Percentiles rank a stretch among this genome's conserved stretches.
These are phyloP conservation scores for Megaceryle maxima DNA, from an alignment of 2,113 vertebrate species.

Conservation along the genomic window DNA sequence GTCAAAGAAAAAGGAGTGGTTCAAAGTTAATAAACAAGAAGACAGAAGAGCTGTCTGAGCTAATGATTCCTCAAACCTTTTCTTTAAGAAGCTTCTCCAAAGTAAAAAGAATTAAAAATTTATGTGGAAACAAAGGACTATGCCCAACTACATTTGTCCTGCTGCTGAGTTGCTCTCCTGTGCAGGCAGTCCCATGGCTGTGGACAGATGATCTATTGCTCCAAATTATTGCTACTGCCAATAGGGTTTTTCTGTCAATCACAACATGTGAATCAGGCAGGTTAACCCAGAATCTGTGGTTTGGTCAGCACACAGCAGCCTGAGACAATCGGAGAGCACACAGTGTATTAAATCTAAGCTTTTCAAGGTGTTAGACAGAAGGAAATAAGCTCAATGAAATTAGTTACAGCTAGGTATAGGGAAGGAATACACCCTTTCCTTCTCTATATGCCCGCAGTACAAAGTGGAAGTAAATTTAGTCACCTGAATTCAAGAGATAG, in stretches of 20 bases:
- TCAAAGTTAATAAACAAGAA: neutral
- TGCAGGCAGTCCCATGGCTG: neutral
- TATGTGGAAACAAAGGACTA: neutral
- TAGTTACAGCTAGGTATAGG: neutral
- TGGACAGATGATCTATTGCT: neutral
- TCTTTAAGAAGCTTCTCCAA: neutral
- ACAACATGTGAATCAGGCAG: neutral
- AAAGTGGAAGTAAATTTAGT: neutral
- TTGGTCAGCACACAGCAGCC: neutral
- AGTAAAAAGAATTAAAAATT: neutral
- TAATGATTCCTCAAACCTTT: neutral
- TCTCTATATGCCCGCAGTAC: neutral
- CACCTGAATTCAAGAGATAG: neutral
- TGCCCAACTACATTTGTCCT: neutral
- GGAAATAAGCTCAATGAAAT: neutral
- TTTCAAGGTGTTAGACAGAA: neutral
- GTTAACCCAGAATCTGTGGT: neutral
- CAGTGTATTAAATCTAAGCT: neutral
- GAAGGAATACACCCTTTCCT: neutral
- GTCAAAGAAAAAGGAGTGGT: neutral
- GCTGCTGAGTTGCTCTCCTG: neutral
- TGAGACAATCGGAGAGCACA: fast-evolving
- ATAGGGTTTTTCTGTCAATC: neutral
- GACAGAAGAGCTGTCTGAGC: neutral
- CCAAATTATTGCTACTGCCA: neutral